Percentiles rank a stretch among this genome's conserved stretches.
Conservation (phyloP, 1,140 invertebrate species). For the Neodiprion fabricii region DNA sequence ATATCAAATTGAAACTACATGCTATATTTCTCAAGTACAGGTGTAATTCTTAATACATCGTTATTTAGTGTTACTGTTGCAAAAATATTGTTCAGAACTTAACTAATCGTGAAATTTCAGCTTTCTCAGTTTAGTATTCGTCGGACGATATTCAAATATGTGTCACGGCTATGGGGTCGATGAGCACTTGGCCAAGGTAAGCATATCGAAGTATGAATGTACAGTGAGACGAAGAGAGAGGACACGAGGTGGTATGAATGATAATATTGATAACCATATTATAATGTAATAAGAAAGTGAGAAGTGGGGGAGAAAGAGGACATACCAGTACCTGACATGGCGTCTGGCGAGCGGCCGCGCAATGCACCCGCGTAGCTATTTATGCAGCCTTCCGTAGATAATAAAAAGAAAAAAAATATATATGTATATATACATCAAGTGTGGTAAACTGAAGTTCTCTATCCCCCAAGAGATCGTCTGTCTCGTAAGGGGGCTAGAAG, state of each 20-base stretch:
- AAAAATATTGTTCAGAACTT: not conserved
- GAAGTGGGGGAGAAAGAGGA: constrained; percentile 49
- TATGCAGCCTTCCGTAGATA: constrained; percentile 63
- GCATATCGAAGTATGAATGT: not conserved
- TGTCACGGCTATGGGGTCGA: not conserved
- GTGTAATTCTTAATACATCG: too few relatives aligned
- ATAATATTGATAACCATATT: constrained; percentile 1
- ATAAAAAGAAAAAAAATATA: constrained; percentile 58
- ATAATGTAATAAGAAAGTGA: not conserved
- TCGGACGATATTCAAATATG: not conserved
- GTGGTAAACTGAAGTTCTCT: constrained; percentile 42
- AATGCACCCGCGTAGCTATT: constrained; percentile 81
- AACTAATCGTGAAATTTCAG: not conserved
- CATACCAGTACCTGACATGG: constrained; percentile 77
- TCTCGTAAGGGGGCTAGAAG: constrained; percentile 34
- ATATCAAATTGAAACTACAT: too few relatives aligned
- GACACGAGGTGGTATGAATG: constrained; percentile 2
- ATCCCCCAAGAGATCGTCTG: constrained; percentile 38
- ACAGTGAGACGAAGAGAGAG: constrained; percentile 1
- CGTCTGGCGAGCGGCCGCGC: constrained; percentile 72
- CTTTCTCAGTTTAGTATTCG: not conserved
- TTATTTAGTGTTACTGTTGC: too few relatives aligned
- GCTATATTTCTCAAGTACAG: too few relatives aligned
- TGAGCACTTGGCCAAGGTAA: not conserved
- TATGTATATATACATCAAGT: constrained; percentile 47